These are phyloP conservation scores for Chunga burmeisteri DNA, from an alignment of 2,113 vertebrate genomes.

Conservation along the genomic window DNA sequence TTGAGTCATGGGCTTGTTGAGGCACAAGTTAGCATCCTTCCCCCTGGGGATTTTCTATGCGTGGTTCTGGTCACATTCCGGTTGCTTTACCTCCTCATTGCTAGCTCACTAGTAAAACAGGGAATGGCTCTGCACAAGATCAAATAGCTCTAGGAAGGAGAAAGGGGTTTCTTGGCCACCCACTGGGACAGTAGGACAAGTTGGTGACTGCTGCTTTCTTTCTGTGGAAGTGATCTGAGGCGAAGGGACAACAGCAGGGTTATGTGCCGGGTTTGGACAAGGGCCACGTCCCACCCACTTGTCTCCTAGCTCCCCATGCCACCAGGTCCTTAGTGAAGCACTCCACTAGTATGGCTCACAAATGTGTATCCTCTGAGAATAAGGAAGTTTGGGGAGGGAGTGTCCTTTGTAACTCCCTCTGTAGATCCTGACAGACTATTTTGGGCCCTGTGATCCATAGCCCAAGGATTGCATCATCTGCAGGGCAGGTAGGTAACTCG, in stretches of 20 bases:
- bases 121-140: neutral
- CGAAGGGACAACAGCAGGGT: neutral
- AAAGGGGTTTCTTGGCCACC: neutral
- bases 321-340: neutral
- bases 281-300: neutral
- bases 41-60: neutral
- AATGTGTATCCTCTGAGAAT: neutral
- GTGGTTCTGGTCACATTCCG: neutral
- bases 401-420: neutral
- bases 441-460: neutral
- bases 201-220: neutral
- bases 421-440: neutral
- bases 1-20: neutral
- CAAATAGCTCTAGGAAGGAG: neutral
- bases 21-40: neutral
- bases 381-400: neutral
- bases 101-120: neutral
- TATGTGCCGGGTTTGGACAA: neutral
- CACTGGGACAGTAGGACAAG: neutral
- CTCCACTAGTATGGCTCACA: neutral
- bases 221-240: neutral
- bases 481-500: neutral
- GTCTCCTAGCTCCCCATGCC: neutral
- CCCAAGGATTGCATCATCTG: neutral
- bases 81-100: neutral